Evolutionary conservation across 2,888 invertebrate species (phyloP).

Genomic region (Hesperia comma): DNA sequence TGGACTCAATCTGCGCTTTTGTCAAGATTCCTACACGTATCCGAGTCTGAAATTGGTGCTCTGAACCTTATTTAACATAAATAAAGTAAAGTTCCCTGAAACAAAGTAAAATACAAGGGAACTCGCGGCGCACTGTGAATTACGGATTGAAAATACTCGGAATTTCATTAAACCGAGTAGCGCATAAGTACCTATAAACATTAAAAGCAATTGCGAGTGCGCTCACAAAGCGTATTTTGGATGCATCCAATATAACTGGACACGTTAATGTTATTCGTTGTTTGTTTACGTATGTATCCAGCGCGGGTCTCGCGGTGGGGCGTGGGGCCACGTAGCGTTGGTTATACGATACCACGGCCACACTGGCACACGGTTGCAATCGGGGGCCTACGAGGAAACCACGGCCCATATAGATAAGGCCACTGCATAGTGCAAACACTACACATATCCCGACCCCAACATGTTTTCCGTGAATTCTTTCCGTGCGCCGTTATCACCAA

Average conservation of each 20-base stretch:
- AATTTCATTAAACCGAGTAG: constrained; percentile 57
- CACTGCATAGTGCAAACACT: constrained; percentile 54
- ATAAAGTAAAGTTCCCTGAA: constrained; percentile 19
- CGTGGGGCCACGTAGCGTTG: constrained; percentile 37
- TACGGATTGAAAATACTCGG: constrained; percentile 36
- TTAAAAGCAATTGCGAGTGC: constrained; percentile 24
- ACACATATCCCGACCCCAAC: constrained; percentile 32
- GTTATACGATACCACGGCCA: constrained; percentile 41
- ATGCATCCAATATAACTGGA: constrained; percentile 25
- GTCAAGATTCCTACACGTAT: background rate
- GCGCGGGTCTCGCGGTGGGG: constrained; percentile 36
- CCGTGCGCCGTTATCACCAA: constrained; percentile 2
- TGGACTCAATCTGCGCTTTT: constrained; percentile 7
- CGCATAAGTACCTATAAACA: constrained; percentile 21
- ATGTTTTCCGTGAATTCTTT: constrained; percentile 17
- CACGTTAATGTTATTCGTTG: constrained; percentile 15
- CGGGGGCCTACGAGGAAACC: constrained; percentile 70
- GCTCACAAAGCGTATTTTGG: constrained; percentile 47
- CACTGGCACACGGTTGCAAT: constrained; percentile 55
- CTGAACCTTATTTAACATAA: constrained; percentile 21
- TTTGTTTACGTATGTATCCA: constrained; percentile 7
- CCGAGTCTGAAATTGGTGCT: background rate
- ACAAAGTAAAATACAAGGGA: constrained; percentile 20
- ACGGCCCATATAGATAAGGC: constrained; percentile 77
- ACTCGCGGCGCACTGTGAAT: constrained; percentile 15